Evolutionary conservation across 2,888 invertebrate species (phyloP).

Genomic region (Lycaena phlaeas): DNA sequence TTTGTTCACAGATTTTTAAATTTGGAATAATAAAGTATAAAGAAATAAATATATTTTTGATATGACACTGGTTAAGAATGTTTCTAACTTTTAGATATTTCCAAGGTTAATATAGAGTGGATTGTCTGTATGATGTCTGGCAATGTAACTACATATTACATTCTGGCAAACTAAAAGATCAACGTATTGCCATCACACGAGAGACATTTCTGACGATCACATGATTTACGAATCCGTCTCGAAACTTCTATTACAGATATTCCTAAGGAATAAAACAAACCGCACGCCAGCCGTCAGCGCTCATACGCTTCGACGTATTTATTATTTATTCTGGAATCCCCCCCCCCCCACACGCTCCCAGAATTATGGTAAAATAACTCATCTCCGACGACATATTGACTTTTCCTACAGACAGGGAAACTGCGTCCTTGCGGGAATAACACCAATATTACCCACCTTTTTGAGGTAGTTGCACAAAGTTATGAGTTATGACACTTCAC

Average conservation of each 20-base stretch:
- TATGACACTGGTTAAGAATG: too few relatives aligned
- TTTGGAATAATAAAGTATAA: too few relatives aligned
- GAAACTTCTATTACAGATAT: neutral
- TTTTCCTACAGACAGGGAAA: conserved; percentile 44
- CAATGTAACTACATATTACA: too few relatives aligned
- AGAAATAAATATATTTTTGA: too few relatives aligned
- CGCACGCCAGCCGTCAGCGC: conserved; percentile 21
- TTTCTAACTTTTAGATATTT: too few relatives aligned
- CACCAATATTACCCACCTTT: conserved; percentile 37
- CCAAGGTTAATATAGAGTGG: too few relatives aligned
- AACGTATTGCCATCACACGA: too few relatives aligned
- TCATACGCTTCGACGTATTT: conserved; percentile 50
- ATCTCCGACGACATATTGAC: conserved; percentile 65
- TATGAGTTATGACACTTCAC: neutral
- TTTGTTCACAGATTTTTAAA: too few relatives aligned
- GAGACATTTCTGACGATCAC: too few relatives aligned
- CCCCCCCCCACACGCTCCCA: conserved; percentile 37
- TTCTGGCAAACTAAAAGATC: too few relatives aligned
- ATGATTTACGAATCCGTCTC: neutral
- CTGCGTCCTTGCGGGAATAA: conserved; percentile 56
- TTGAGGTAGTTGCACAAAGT: conserved; percentile 18
- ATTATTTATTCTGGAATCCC: conserved; percentile 71
- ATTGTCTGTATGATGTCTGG: too few relatives aligned
- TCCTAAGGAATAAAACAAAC: conserved; percentile 5
- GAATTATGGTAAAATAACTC: conserved; percentile 69